These are phyloP conservation scores for Fistularia tabacaria DNA, from an alignment of 2,797 vertebrate genomes.

Conservation along the genomic window DNA sequence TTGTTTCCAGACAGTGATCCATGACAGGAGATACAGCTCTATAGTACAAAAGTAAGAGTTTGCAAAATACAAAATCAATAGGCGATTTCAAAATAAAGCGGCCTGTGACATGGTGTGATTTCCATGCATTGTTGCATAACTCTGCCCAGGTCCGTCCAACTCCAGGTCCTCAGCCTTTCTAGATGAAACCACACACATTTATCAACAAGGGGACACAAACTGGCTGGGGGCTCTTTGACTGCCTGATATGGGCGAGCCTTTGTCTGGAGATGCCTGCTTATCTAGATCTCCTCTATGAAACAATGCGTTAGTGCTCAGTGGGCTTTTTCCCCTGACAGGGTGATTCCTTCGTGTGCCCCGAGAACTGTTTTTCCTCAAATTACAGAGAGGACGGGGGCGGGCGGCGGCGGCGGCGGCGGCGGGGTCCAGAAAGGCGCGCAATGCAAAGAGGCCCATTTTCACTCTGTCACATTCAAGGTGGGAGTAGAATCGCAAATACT, in stretches of 20 bases:
- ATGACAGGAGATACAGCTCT: too few species aligned
- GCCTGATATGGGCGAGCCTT: conserved; percentile 11
- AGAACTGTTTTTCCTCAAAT: conserved; percentile 21
- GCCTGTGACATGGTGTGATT: background rate
- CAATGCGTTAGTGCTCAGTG: too few species aligned
- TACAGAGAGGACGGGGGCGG: conserved; percentile 3
- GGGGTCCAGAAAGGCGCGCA: conserved; percentile 5
- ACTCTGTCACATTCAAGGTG: conserved; percentile 26
- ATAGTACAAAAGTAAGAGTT: too few species aligned
- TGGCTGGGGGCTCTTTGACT: background rate
- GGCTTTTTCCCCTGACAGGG: background rate
- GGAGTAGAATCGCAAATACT: conserved; percentile 10
- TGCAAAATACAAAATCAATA: too few species aligned
- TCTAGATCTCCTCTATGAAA: conserved; percentile 2
- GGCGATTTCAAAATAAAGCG: too few species aligned
- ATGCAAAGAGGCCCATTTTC: conserved; percentile 34
- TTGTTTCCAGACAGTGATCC: too few species aligned
- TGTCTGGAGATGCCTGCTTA: conserved; percentile 9
- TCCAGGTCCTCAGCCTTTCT: conserved; percentile 1
- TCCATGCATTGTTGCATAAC: conserved; percentile 7
- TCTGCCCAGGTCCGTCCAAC: conserved; percentile 11
- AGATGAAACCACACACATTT: conserved; percentile 15
- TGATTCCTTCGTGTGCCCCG: conserved; percentile 6
- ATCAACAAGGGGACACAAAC: conserved; percentile 15
- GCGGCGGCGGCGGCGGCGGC: too few species aligned